Evolutionary conservation across 2,113 vertebrate species (phyloP), one percentile per base, ranked within the genome.

Genomic region (Mionectes macconnelli): DNA sequence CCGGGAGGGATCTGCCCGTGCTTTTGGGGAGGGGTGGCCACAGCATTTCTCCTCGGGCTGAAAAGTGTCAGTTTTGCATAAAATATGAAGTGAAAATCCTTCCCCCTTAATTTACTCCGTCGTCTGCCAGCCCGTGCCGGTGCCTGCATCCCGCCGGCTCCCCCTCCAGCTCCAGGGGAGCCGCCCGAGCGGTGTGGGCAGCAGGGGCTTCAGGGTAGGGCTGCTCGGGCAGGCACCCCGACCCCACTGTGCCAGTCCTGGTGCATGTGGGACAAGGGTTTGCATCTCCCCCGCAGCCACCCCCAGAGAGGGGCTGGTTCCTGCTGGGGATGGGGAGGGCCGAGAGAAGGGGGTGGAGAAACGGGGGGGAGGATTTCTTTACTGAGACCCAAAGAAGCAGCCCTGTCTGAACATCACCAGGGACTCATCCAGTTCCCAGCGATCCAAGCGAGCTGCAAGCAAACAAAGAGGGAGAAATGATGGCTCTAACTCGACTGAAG

Each of bases 71-170:
- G 77, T 59, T 95, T 72, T 91, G 84, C 53, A 53, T 76, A 68
- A 94, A 93, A 93, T 73, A 76, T 5, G 52, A 79, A 82, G 59
- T 39, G 77, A 87, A 87, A 93, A 93, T 78, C 59, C 92, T 77
- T 89, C 80, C 79, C 45, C 44, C 28, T 28, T n/a, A 69, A 33
- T 53, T 70, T 69, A 44, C n/a, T 45, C 66, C 55, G 55, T 56
- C 1, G 12, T 16, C 60, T 82, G 84, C 77, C 85, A 73, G 82
- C 59, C 74, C 1, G 0, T 16, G 47, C 39, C 3, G 3, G 23
- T 69, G 40, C 21, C 78, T 24, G 53, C 42, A 37, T 84, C 83
- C 86, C 0, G 0, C 75, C 56, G 75, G 62, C 60, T 62, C 42
- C 78, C 70, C 17, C 39, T 18, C 73, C 12, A 10, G 22, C 21